Evolutionary conservation across 1,140 invertebrate genomes (phyloP).

Genomic region (Berghia stephanieae): DNA sequence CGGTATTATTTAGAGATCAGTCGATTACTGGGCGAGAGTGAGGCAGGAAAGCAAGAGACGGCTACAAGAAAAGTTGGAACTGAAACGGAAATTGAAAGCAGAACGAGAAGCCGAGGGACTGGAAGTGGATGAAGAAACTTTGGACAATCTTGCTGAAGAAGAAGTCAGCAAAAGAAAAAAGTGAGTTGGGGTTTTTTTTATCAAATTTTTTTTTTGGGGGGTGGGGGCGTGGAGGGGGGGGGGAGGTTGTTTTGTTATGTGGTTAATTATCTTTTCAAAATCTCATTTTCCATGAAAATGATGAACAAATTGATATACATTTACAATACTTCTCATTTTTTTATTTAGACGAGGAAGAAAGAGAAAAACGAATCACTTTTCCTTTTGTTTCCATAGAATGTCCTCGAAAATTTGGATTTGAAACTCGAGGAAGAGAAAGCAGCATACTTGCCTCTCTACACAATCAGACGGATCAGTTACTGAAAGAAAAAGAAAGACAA

Average conservation of each 20-base stretch:
- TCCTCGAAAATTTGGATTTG: constrained; percentile 53
- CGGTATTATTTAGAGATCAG: constrained; percentile 41
- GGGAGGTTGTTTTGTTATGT: too few species aligned
- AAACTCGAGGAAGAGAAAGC: constrained; percentile 60
- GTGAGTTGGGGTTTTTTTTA: too few species aligned
- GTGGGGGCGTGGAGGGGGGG: too few species aligned
- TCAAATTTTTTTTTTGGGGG: too few species aligned
- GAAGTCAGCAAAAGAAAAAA: constrained; percentile 40
- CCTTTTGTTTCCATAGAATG: constrained; percentile 49
- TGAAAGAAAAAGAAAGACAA: constrained; percentile 47
- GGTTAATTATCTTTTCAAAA: too few species aligned
- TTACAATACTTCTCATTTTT: too few species aligned
- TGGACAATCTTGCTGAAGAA: constrained; percentile 44
- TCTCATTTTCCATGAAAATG: too few species aligned
- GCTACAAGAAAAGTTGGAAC: constrained; percentile 41
- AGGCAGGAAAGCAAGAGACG: constrained; percentile 44
- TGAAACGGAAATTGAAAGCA: constrained; percentile 42
- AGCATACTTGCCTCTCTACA: constrained; percentile 45
- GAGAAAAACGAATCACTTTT: background rate
- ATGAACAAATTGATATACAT: too few species aligned
- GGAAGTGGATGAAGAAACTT: constrained; percentile 46
- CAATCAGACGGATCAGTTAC: constrained; percentile 41
- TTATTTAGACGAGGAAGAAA: background rate
- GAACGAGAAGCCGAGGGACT: constrained; percentile 54
- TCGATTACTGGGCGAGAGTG: constrained; percentile 44